Base-by-base conservation (phyloP, 2,888 invertebrate genomes). In the Scaptodrosophila latifasciaeformis region DNA sequence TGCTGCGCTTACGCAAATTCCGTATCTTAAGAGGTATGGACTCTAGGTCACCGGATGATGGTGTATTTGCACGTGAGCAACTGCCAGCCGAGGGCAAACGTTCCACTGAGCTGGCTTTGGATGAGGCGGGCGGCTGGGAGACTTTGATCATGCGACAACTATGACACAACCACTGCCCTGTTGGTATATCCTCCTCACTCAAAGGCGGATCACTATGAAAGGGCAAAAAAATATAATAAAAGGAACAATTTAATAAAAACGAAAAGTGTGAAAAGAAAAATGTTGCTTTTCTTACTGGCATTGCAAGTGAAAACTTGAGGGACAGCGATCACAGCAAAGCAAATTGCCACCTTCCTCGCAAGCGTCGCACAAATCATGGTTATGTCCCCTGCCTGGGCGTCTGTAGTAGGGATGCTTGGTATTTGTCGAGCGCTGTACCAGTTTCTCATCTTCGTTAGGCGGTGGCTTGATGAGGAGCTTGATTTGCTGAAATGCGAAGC, bases 291-390 rank as follows among this genome's bases (percentile, higher is more conserved):
- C 76, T 92, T 87, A 97, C 96, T 97, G 96, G 91, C 98, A 99
- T 71, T 93, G 92, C 55, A 97, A 89, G 88, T 99, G 98, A 87
- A 98, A 99, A 61, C 97, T 96, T 24, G 96, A 95, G 1, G 97
- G 96, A 80, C 98, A 99, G 62, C 93, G 92, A 86, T 98, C 97
- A 85, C 98, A 99, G 86, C 97, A 97, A 54, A 99, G 91, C 30
- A 99, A 88, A 86, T 96, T 96, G 2, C 98, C 97, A 27, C 96
- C 96, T 88, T 97, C 97, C 49, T 92, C 91, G 85, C 98, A 98
- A 49, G 96, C 94, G 87, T 97, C 96, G 84, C 98, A 98, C 65
- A 92, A 92, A 83, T 97, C 97, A 83, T 93, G 95, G 87, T 97
- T 97, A 82, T 94, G 95, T 5, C 94, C 94, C 79, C 93, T 91